These are phyloP conservation scores for Marmota monax DNA, from an alignment of 2,113 vertebrate genomes.

Conservation along the genomic window DNA sequence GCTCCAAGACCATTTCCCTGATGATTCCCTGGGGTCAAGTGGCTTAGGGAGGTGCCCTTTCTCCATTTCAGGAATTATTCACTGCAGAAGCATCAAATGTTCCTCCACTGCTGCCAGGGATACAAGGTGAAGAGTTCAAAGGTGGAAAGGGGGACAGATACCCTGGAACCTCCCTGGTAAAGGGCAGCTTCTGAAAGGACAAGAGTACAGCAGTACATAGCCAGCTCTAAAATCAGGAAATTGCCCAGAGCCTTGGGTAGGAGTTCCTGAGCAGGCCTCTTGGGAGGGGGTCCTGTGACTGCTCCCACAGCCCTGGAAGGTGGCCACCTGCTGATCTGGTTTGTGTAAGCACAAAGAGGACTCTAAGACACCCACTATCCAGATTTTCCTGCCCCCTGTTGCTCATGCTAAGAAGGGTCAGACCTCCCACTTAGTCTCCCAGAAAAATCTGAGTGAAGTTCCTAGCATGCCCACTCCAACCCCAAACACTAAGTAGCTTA, in stretches of 20 bases:
- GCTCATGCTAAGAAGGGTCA: background rate
- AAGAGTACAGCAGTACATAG: background rate
- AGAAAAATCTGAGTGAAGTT: background rate
- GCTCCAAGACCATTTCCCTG: background rate
- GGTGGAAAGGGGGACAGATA: background rate
- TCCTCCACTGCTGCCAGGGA: slow-evolving; percentile 35
- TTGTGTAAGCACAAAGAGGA: background rate
- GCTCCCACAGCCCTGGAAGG: background rate
- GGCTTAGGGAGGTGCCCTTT: background rate
- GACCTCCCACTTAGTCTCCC: background rate
- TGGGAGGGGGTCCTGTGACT: background rate
- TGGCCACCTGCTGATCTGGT: background rate
- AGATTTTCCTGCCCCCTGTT: background rate
- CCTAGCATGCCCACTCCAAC: background rate
- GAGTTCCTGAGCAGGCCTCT: background rate
- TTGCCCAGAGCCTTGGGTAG: background rate
- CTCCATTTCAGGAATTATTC: slow-evolving; percentile 1
- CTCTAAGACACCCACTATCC: background rate
- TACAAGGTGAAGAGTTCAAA: slow-evolving; percentile 53
- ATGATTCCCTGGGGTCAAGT: background rate
- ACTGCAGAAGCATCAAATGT: background rate
- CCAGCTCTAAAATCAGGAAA: background rate
- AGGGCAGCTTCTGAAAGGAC: background rate
- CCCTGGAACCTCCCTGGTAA: accelerated
- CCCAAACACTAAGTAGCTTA: background rate